Conservation (phyloP, 2,113 vertebrate species). For the Salvelinus fontinalis region DNA sequence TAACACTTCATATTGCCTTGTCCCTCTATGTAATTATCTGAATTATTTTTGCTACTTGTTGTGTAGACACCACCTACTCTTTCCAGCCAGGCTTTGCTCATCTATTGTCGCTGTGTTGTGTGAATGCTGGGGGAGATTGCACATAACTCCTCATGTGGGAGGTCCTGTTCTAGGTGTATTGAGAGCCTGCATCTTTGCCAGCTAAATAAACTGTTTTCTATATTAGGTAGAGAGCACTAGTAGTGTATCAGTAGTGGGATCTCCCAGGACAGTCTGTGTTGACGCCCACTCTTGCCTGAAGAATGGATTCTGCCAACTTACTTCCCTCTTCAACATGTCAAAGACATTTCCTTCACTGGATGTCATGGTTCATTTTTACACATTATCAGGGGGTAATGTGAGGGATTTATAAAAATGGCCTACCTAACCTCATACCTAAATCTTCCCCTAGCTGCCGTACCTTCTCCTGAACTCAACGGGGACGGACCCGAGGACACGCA, state of each 20-base stretch:
- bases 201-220: conserved; percentile 14
- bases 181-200: conserved; percentile 11
- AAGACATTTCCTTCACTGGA: background rate
- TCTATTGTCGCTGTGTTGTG: background rate
- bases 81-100: background rate
- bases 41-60: conserved; percentile 15
- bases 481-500: conserved; percentile 78
- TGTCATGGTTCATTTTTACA: background rate
- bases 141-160: background rate
- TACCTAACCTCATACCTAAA: background rate
- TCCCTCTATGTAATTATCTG: conserved; percentile 30
- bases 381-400: background rate
- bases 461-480: conserved; percentile 72
- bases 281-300: background rate
- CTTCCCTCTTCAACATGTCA: too few relatives aligned
- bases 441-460: conserved; percentile 77
- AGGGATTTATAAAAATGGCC: background rate
- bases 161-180: conserved; percentile 5
- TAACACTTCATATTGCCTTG: conserved; percentile 26
- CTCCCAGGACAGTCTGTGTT: background rate
- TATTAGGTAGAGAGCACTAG: too few relatives aligned
- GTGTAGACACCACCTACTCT: conserved; percentile 15
- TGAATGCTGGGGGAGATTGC: background rate
- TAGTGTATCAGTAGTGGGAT: too few relatives aligned
- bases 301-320: too few relatives aligned